These are phyloP conservation scores for Pao palembangensis DNA, from an alignment of 2,113 vertebrate species.

Conservation along the genomic window DNA sequence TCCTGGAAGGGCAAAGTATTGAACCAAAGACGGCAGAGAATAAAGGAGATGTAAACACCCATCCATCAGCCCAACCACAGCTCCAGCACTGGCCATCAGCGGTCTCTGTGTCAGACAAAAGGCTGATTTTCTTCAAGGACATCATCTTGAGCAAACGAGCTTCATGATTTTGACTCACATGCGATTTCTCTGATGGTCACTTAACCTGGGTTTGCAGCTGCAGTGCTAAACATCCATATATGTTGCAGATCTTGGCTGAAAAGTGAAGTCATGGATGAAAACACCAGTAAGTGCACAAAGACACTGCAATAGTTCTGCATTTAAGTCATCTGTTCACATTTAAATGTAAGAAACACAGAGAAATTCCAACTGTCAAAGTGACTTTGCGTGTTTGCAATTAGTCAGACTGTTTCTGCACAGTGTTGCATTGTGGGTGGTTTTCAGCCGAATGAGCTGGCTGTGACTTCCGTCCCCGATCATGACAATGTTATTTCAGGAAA, in stretches of 20 bases:
- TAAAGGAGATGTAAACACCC: slow-evolving; percentile 52
- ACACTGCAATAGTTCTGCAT: too few relatives aligned
- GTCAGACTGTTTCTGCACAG: not conserved
- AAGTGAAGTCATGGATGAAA: too few relatives aligned
- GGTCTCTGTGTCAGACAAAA: slow-evolving; percentile 52
- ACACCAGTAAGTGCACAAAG: too few relatives aligned
- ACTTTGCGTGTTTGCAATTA: too few relatives aligned
- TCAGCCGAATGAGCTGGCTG: not conserved
- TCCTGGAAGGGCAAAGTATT: slow-evolving; percentile 45
- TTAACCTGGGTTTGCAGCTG: too few relatives aligned
- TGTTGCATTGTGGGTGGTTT: not conserved
- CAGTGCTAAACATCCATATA: too few relatives aligned
- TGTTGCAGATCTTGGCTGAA: too few relatives aligned
- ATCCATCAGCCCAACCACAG: slow-evolving; percentile 57
- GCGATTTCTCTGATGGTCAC: not conserved
- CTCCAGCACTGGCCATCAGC: slow-evolving; percentile 24
- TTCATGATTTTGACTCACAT: slow-evolving; percentile 3
- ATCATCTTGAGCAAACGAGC: slow-evolving; percentile 20
- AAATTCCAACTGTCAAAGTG: too few relatives aligned
- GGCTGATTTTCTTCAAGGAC: slow-evolving; percentile 20
- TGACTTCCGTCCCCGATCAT: not conserved
- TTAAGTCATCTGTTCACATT: too few relatives aligned
- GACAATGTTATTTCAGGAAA: not conserved
- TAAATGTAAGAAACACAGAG: too few relatives aligned
- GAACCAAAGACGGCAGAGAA: slow-evolving; percentile 46